phyloP scores from a whole-genome alignment of 2,888 invertebrate species.

The Melieria picta region DNA sequence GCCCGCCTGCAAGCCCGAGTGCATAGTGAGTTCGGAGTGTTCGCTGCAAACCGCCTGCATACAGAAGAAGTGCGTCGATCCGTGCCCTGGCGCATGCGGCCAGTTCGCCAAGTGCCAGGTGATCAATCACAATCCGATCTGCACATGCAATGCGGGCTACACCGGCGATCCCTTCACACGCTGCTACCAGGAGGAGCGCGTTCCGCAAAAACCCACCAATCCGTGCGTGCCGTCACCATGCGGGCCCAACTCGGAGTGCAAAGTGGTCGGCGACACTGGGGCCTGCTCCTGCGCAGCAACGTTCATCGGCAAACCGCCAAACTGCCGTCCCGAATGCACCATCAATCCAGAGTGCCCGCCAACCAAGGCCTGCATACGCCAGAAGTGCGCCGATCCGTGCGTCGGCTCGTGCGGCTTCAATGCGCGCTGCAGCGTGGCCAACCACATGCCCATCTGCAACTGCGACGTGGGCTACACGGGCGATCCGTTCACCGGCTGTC shows the following conservation, averaged over 20 bases:
- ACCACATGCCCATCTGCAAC: slow-evolving; percentile 81
- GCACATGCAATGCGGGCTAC: slow-evolving; percentile 75
- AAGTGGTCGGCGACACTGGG: slow-evolving; percentile 68
- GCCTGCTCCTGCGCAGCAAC: slow-evolving; percentile 72
- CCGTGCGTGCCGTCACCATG: slow-evolving; percentile 75
- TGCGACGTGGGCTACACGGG: slow-evolving; percentile 84
- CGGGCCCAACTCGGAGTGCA: slow-evolving; percentile 73
- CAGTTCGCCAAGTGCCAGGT: slow-evolving; percentile 81
- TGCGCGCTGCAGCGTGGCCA: slow-evolving; percentile 71
- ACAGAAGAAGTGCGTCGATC: slow-evolving; percentile 79
- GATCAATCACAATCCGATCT: slow-evolving; percentile 84
- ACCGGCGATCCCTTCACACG: slow-evolving; percentile 80
- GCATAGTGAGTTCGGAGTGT: slow-evolving; percentile 83
- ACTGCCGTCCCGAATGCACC: slow-evolving; percentile 74
- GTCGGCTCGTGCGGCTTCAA: slow-evolving; percentile 73
- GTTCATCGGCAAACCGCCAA: slow-evolving; percentile 74
- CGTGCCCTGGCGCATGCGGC: slow-evolving; percentile 81
- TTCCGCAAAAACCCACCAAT: slow-evolving; percentile 63
- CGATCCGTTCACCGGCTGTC: slow-evolving; percentile 77
- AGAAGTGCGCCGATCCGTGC: slow-evolving; percentile 74
- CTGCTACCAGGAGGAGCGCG: slow-evolving; percentile 67
- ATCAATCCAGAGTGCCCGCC: slow-evolving; percentile 75
- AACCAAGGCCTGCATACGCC: slow-evolving; percentile 73
- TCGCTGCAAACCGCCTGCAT: slow-evolving; percentile 77
- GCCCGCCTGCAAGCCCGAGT: slow-evolving; percentile 79